Base-by-base conservation (phyloP, 1,140 invertebrate genomes). In the Apis florea region DNA sequence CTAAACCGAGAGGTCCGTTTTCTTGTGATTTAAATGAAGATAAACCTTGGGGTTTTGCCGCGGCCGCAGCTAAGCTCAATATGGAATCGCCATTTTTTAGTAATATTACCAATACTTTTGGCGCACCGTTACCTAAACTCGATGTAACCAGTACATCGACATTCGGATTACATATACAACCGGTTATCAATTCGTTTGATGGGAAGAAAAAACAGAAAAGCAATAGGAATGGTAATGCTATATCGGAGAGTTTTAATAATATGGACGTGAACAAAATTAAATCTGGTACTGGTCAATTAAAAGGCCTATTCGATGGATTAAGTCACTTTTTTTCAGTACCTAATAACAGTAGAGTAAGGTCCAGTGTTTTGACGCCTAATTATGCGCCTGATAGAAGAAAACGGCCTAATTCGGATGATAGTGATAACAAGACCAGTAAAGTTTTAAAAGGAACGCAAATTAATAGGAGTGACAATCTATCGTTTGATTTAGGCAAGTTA, bases 251-350 rank as follows among this genome's bases (percentile, higher is more conserved):
- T 9, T 78, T 66, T 24, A 12, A 58, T 11, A 88, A 70, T 40
- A 68, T 69, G 59, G 64, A 89, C 49, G 90, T 91, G 66, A 93
- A 94, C 73, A 93, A 94, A 69, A 92, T 86, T 13, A 90, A 94
- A 74, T 92, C 95, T 84, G 95, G 95, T 47, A 93, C 94, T 85
- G 95, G 95, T 11, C 96, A 96, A 84, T 90, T 97, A 17, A 96
- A 96, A 73, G 96, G 97, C 31, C 93, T 98, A 1, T 97, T 96
- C 93, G 97, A 98, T 92, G 97, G 97, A 5, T 94, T 98, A 13
- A 97, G 97, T 80, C 97, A 98, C 91, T 96, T 97, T 85, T 98
- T 97, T 90, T 96, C 96, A 59, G 95, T 96, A 47, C 95, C 95
- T 12, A 94, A 94, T 67, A 95, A 95, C 75, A 92, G 95, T 87